Evolutionary conservation across 2,113 vertebrate species (phyloP), one percentile per base, ranked within the genome.

Genomic region (Hydrochoerus hydrochaeris): DNA sequence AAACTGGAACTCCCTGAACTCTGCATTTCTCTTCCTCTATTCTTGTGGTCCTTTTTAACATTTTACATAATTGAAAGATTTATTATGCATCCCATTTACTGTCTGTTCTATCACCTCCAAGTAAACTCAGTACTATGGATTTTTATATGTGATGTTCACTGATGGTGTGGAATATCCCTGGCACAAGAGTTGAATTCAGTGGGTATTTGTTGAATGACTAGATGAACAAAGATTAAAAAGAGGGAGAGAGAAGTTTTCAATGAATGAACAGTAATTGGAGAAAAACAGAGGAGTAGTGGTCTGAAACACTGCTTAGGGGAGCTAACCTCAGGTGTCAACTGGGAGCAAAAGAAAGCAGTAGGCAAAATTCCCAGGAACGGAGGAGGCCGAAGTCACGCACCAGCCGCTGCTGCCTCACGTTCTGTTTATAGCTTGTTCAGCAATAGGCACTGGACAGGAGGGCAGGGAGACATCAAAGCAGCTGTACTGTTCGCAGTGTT

Each of bases 381-480:
- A 65, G 49, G 22, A 67, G 84, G 54, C 3, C 9, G 41, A 35
- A 82, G 28, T 38, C 67, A 63, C 13, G 12, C 69, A 52, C 7
- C 58, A 57, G 81, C 6, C 38, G 85, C 22, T 62, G 75, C 63
- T 91, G 65, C 46, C 20, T 80, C 82, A 13, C 87, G 17, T 67
- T 96, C 44, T 88, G 58, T 86, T 83, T 97, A 85, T 94, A 96
- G 96, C 92, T 95, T 90, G 12, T 67, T 95, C 91, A 95, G 87
- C 96, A 97, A 85, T 11, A 97, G 73, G 78, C 35, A 89, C 54
- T 6, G 44, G 80, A 90, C 95, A 96, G 67, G 4, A 91, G 89
- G 95, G 93, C 73, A 96, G 94, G 52, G 98, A 97, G 57, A 1
- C 69, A 95, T 97, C 35, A 95, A 88, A 98, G 97, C 30, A 81